These are phyloP conservation scores for Ectemnius continuus DNA, from an alignment of 2,888 invertebrate genomes.

Conservation along the genomic window DNA sequence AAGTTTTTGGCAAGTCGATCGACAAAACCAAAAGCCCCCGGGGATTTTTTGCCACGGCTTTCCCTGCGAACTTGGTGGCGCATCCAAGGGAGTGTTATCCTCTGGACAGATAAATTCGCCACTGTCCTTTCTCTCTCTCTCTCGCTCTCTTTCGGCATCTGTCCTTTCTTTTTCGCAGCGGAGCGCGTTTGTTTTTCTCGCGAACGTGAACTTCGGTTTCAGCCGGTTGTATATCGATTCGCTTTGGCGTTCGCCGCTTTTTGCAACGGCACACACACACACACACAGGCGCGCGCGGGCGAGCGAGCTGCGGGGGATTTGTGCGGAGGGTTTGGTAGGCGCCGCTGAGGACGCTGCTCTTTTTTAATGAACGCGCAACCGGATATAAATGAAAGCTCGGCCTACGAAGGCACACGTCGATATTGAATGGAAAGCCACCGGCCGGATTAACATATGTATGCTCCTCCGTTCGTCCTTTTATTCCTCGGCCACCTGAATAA, in stretches of 20 bases:
- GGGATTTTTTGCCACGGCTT: background rate
- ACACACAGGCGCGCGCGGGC: background rate
- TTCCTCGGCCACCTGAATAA: slow-evolving; percentile 1
- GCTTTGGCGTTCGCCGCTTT: slow-evolving; percentile 7
- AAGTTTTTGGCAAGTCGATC: no score
- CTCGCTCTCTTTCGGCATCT: background rate
- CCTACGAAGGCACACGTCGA: background rate
- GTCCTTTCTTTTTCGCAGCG: background rate
- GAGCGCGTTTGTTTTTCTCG: background rate
- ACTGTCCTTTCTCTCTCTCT: background rate
- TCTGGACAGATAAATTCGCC: slow-evolving; percentile 3
- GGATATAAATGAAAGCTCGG: background rate
- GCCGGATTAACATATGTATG: slow-evolving; percentile 1
- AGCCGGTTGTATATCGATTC: slow-evolving; percentile 1
- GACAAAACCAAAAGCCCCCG: background rate
- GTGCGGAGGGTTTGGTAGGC: background rate
- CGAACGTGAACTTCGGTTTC: background rate
- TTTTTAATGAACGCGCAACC: slow-evolving; percentile 5
- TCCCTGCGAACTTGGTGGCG: background rate
- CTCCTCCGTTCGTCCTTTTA: background rate
- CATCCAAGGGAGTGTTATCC: background rate
- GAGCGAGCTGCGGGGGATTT: background rate
- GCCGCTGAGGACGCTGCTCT: background rate
- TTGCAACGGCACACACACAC: background rate
- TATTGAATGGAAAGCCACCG: background rate